phyloP scores from a whole-genome alignment of 1,140 invertebrate species.

The Drosophila kepulauana region DNA sequence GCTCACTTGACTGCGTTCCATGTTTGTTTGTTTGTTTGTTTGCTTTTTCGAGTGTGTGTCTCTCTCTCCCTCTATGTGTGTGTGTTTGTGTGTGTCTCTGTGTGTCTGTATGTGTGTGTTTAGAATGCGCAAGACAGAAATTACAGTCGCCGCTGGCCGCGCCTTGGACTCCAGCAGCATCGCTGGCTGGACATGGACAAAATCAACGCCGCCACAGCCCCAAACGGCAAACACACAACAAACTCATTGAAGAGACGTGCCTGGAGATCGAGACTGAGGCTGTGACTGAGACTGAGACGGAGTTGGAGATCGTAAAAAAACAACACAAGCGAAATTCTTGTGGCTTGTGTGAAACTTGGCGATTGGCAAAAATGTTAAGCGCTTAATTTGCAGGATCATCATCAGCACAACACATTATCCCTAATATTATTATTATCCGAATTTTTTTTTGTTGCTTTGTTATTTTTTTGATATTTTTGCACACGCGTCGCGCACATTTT shows the following conservation, averaged over 20 bases:
- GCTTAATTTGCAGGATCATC: slow-evolving; percentile 47
- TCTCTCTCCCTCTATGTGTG: slow-evolving; percentile 15
- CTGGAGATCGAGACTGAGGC: slow-evolving; percentile 7
- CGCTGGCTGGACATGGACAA: slow-evolving; percentile 43
- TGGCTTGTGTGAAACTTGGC: slow-evolving; percentile 4
- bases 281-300: slow-evolving; percentile 5
- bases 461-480: slow-evolving; percentile 9
- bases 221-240: slow-evolving; percentile 50
- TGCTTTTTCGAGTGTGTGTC: slow-evolving; percentile 56
- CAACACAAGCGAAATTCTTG: slow-evolving; percentile 50
- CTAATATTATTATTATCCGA: slow-evolving; percentile 47
- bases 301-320: slow-evolving; percentile 18
- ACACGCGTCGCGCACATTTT: slow-evolving; percentile 68
- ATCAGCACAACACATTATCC: slow-evolving; percentile 31
- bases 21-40: slow-evolving; percentile 75
- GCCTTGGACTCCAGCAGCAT: slow-evolving; percentile 43
- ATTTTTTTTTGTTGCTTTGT: slow-evolving; percentile 47
- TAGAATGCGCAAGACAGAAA: slow-evolving; percentile 76
- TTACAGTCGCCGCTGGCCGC: slow-evolving; percentile 75
- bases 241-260: slow-evolving; percentile 37
- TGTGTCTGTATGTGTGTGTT: slow-evolving; percentile 64
- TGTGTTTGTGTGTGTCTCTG: slow-evolving; percentile 22
- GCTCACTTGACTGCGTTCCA: slow-evolving; percentile 78
- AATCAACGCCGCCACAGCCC: slow-evolving; percentile 56
- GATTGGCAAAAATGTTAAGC: slow-evolving; percentile 35